phyloP scores from a whole-genome alignment of 2,113 vertebrate genomes.

The Acrocephalus arundinaceus region DNA sequence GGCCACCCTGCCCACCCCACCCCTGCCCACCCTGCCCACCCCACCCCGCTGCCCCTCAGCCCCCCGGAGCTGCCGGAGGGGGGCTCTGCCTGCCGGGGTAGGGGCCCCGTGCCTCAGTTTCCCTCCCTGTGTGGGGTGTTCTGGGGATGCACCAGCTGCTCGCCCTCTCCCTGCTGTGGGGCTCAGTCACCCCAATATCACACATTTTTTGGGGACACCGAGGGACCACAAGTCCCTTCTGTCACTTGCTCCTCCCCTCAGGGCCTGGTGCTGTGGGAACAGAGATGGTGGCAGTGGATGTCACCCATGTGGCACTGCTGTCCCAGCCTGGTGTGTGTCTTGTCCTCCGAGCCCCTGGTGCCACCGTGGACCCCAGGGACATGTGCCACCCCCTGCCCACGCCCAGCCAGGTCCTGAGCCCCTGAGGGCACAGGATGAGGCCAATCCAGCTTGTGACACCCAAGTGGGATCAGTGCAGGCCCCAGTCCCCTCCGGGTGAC shows the following conservation, averaged over 20 bases:
- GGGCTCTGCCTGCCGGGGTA: not conserved
- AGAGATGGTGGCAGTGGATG: not conserved
- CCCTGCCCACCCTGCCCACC: not conserved
- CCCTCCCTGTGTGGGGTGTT: not conserved
- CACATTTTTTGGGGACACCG: rapidly evolving
- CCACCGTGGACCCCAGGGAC: not conserved
- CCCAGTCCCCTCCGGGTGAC: not conserved
- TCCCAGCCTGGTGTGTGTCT: not conserved
- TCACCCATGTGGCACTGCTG: not conserved
- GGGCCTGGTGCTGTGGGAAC: not conserved
- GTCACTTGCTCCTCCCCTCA: too few relatives aligned
- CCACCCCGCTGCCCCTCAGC: not conserved
- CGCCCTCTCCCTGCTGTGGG: not conserved
- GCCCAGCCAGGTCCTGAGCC: not conserved
- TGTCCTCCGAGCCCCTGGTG: rapidly evolving
- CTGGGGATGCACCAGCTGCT: not conserved
- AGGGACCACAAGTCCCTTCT: not conserved
- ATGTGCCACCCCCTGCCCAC: rapidly evolving
- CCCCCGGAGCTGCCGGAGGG: not conserved
- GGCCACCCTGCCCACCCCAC: not conserved
- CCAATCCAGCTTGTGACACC: not conserved
- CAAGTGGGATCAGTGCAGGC: not conserved
- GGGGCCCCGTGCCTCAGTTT: not conserved
- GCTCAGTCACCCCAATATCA: rapidly evolving
- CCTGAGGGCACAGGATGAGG: not conserved